Conservation (phyloP, 2,113 vertebrate species). For the Saccopteryx bilineata region DNA sequence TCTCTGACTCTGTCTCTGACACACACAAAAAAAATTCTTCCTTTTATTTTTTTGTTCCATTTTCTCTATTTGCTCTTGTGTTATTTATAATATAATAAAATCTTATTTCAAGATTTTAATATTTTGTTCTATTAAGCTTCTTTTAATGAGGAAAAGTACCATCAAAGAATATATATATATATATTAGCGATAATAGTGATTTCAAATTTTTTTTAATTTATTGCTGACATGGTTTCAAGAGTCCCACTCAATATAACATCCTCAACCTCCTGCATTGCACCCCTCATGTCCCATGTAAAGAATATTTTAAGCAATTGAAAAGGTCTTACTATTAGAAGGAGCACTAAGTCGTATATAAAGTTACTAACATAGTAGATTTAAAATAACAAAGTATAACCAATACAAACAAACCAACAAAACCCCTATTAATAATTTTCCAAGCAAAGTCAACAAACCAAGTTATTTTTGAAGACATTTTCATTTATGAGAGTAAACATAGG, state of each 20-base stretch:
- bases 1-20: too few species aligned
- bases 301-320: neutral
- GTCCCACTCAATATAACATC: too few species aligned
- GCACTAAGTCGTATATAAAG: constrained; percentile 1
- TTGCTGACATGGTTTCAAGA: too few species aligned
- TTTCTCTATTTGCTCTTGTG: neutral
- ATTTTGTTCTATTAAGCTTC: neutral
- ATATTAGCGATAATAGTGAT: too few species aligned
- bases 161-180: neutral
- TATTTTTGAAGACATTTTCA: neutral
- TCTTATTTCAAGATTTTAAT: neutral
- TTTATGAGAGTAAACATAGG: neutral
- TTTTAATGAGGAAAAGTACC: constrained; percentile 1
- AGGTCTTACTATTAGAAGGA: neutral
- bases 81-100: neutral
- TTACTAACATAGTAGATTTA: neutral
- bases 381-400: neutral
- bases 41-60: neutral
- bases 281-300: neutral
- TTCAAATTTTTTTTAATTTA: too few species aligned
- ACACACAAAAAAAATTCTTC: neutral
- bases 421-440: neutral
- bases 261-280: too few species aligned
- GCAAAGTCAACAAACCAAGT: neutral
- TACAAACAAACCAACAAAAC: neutral